These are phyloP conservation scores for Apis laboriosa DNA, from an alignment of 1,140 invertebrate species.

Conservation along the genomic window DNA sequence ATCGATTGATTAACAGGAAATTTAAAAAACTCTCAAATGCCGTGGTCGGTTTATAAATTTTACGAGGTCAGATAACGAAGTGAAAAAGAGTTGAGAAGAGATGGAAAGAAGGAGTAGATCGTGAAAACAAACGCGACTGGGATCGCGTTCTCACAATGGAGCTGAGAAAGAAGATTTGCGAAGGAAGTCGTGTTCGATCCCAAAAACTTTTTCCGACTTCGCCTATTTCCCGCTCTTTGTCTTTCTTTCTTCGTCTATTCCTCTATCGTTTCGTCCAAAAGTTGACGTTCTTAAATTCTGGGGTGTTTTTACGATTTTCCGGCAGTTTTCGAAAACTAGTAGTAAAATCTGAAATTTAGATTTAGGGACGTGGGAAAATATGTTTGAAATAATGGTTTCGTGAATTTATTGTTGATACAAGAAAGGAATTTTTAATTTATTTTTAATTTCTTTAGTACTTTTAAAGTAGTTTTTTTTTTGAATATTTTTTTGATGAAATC, in stretches of 20 bases:
- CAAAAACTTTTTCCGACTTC: slow-evolving; percentile 55
- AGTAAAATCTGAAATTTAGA: slow-evolving; percentile 17
- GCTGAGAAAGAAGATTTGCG: slow-evolving; percentile 39
- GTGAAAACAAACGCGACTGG: slow-evolving; percentile 57
- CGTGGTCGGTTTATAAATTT: slow-evolving; percentile 45
- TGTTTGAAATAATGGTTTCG: too few relatives aligned
- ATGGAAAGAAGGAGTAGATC: slow-evolving; percentile 17
- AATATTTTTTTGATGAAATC: too few relatives aligned
- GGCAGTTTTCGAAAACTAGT: slow-evolving; percentile 23
- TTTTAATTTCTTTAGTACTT: too few relatives aligned
- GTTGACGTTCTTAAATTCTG: background rate
- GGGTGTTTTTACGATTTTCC: slow-evolving; percentile 35
- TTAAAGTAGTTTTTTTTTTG: too few relatives aligned
- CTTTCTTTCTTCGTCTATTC: background rate
- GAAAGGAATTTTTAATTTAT: too few relatives aligned
- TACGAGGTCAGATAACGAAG: background rate
- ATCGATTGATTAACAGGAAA: slow-evolving; percentile 68
- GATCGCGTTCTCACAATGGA: slow-evolving; percentile 60
- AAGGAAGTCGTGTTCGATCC: slow-evolving; percentile 61
- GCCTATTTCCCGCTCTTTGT: background rate
- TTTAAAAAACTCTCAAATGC: slow-evolving; percentile 48
- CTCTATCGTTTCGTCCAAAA: background rate
- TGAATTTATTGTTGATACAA: too few relatives aligned
- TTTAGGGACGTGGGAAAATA: background rate
- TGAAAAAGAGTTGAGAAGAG: too few relatives aligned